phyloP scores from a whole-genome alignment of 1,140 invertebrate species.

The Oncopodura yosiiana region DNA sequence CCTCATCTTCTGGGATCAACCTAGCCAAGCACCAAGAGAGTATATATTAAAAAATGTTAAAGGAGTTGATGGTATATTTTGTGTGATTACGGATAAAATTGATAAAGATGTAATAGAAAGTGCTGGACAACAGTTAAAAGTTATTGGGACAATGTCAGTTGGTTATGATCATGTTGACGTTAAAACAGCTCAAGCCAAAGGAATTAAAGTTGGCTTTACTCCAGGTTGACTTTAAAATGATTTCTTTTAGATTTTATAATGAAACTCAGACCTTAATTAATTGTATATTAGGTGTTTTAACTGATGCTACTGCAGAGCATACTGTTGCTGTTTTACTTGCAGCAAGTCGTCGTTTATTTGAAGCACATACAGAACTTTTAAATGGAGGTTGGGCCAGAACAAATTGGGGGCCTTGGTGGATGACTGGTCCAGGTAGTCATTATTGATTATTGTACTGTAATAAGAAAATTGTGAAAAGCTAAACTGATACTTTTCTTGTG shows the following conservation, averaged over 20 bases:
- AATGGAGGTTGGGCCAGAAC: constrained; percentile 62
- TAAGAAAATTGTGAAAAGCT: too few species aligned
- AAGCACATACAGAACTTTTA: constrained; percentile 61
- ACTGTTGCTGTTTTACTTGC: constrained; percentile 58
- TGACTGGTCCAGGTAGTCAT: too few species aligned
- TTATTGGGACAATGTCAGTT: constrained; percentile 80
- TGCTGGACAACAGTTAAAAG: constrained; percentile 61
- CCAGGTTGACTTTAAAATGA: too few species aligned
- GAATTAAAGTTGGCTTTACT: constrained; percentile 72
- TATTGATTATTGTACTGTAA: too few species aligned
- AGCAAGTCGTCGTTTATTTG: constrained; percentile 66
- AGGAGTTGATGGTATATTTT: constrained; percentile 66
- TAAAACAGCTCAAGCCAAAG: constrained; percentile 52
- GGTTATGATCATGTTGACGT: constrained; percentile 73
- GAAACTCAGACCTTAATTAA: constrained; percentile 81
- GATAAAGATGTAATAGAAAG: constrained; percentile 60
- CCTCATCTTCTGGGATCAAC: constrained; percentile 53
- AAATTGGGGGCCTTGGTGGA: constrained; percentile 56
- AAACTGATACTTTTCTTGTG: constrained; percentile 43
- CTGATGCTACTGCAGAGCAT: constrained; percentile 81
- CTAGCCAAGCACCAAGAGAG: constrained; percentile 54
- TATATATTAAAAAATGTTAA: constrained; percentile 57
- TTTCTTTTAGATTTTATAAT: too few species aligned
- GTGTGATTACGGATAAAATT: constrained; percentile 72
- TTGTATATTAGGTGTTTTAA: constrained; percentile 75